These are phyloP conservation scores for Drosophila littoralis DNA, from an alignment of 1,140 invertebrate species.

Conservation along the genomic window DNA sequence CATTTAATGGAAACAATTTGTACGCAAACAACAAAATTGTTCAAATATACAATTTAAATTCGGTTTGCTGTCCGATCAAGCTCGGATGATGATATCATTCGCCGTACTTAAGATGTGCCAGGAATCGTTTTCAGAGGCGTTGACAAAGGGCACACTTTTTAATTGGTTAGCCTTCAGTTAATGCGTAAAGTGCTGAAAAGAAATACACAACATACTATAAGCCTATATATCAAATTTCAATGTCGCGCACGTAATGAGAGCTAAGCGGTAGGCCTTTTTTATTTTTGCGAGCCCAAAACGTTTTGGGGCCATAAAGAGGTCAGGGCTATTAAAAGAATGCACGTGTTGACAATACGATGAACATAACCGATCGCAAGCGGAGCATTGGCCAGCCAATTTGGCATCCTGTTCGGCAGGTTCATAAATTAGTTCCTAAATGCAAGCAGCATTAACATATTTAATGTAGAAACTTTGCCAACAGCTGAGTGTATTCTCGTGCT, in stretches of 20 bases:
- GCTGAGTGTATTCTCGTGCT: constrained; percentile 17
- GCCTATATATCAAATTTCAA: constrained; percentile 56
- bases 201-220: not conserved
- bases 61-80: not conserved
- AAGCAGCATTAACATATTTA: constrained; percentile 36
- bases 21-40: not conserved
- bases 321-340: constrained; percentile 46
- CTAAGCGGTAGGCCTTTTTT: constrained; percentile 33
- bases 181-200: constrained; percentile 36
- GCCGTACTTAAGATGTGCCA: too few species aligned
- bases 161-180: constrained; percentile 57
- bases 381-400: constrained; percentile 18
- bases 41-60: constrained; percentile 9
- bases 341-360: constrained; percentile 7
- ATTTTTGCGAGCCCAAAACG: constrained; percentile 26
- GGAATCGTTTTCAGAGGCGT: too few species aligned
- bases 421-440: constrained; percentile 10
- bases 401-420: constrained; percentile 23
- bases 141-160: constrained; percentile 30
- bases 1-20: constrained; percentile 21
- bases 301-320: constrained; percentile 47
- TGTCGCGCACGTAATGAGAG: constrained; percentile 70
- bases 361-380: constrained; percentile 10
- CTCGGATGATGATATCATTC: constrained; percentile 29
- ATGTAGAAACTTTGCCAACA: constrained; percentile 20